Conservation (phyloP, 2,888 invertebrate genomes). For the Ecliptopera silaceata region DNA sequence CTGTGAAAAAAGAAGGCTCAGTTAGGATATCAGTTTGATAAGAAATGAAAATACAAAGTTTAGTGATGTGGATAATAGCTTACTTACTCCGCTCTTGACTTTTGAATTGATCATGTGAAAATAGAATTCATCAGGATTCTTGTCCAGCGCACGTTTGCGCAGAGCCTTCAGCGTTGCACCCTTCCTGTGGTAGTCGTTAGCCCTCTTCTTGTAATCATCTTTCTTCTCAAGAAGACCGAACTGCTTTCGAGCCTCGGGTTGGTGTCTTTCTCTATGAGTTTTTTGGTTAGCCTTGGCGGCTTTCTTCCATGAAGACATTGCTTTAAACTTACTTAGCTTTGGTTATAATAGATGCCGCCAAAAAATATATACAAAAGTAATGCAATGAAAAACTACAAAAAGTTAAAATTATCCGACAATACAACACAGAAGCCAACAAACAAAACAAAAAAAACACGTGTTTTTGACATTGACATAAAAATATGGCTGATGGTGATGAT, state of each 20-base stretch:
- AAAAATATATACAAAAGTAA: too few relatives aligned
- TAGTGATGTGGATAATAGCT: background rate
- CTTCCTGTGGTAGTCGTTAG: slow-evolving; percentile 91
- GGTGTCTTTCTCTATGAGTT: slow-evolving; percentile 92
- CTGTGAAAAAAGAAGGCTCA: too few relatives aligned
- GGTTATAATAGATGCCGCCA: too few relatives aligned
- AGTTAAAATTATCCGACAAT: too few relatives aligned
- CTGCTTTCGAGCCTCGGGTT: slow-evolving; percentile 89
- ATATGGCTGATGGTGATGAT: too few relatives aligned
- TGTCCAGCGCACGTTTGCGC: slow-evolving; percentile 92
- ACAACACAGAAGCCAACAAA: too few relatives aligned
- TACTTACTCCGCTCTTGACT: slow-evolving; percentile 81
- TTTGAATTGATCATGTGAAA: slow-evolving; percentile 98
- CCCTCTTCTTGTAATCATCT: slow-evolving; percentile 92
- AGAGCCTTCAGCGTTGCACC: slow-evolving; percentile 91
- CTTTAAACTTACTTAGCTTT: too few relatives aligned
- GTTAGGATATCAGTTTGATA: too few relatives aligned
- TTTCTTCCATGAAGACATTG: slow-evolving; percentile 96
- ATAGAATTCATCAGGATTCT: slow-evolving; percentile 99
- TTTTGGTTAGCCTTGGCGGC: slow-evolving; percentile 93
- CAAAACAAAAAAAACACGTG: too few relatives aligned
- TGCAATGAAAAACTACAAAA: too few relatives aligned
- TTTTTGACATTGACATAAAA: too few relatives aligned
- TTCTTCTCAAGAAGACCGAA: slow-evolving; percentile 94
- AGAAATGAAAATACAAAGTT: background rate